Evolutionary conservation across 2,888 invertebrate genomes (phyloP).

Genomic region (Brachycybe producta): DNA sequence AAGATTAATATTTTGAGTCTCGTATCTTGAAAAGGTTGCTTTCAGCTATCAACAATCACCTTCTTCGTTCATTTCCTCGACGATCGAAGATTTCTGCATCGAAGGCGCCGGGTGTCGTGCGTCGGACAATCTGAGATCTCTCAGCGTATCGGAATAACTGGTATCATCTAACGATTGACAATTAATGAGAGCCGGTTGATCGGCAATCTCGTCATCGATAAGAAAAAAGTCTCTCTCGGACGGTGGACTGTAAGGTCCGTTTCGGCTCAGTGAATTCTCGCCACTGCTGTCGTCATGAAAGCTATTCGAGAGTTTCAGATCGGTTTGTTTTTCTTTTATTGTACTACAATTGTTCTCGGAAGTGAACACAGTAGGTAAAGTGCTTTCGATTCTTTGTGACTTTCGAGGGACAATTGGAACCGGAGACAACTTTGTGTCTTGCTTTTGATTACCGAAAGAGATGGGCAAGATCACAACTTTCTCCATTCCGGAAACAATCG

Average conservation of each 20-base stretch:
- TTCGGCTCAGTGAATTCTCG: constrained; percentile 1
- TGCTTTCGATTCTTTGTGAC: constrained; percentile 6
- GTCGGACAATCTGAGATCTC: not conserved
- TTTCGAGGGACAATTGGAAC: not conserved
- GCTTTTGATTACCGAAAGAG: not conserved
- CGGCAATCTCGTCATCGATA: constrained; percentile 78
- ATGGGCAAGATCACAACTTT: constrained; percentile 3
- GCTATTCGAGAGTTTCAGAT: not conserved
- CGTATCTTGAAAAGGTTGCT: not conserved
- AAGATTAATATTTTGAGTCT: not conserved
- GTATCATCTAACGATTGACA: constrained; percentile 12
- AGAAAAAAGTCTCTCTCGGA: constrained; percentile 49
- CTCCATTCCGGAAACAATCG: constrained; percentile 5
- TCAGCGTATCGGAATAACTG: not conserved
- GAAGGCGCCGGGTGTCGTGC: too few species aligned
- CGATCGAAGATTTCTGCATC: not conserved
- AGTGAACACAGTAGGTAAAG: not conserved
- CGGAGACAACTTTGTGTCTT: not conserved
- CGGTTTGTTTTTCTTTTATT: not conserved
- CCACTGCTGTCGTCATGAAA: not conserved
- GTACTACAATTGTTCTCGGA: too few species aligned
- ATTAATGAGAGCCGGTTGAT: constrained; percentile 58
- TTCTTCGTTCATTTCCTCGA: constrained; percentile 8
- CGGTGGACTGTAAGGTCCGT: constrained; percentile 18
- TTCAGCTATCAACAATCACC: not conserved